Percentiles rank a stretch among this genome's conserved stretches.
These are phyloP conservation scores for Mionectes olivaceus DNA, from an alignment of 2,797 vertebrate genomes.

Conservation along the genomic window DNA sequence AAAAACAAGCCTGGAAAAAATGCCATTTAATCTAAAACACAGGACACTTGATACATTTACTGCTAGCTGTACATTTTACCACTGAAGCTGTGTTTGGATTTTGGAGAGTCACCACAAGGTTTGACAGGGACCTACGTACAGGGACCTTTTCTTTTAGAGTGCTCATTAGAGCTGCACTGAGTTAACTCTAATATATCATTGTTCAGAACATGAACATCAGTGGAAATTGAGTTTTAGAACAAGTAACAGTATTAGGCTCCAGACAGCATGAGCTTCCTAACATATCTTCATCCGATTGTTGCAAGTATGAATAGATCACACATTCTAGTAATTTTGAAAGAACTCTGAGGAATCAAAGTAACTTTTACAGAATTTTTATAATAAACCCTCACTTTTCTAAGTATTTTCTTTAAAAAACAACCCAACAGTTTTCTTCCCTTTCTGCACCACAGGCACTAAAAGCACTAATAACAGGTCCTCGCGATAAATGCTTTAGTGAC, in stretches of 20 bases:
- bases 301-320: background rate
- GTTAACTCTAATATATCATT: background rate
- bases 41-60: background rate
- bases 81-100: background rate
- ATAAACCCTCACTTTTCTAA: background rate
- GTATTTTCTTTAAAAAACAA: background rate
- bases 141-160: background rate
- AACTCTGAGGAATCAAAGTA: background rate
- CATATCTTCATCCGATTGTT: background rate
- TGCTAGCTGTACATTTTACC: background rate
- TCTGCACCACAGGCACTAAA: background rate
- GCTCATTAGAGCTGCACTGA: background rate
- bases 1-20: background rate
- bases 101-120: background rate
- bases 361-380: background rate
- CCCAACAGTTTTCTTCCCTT: background rate
- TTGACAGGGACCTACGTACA: background rate
- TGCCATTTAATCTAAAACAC: background rate
- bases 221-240: background rate
- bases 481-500: background rate
- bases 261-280: background rate
- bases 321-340: background rate
- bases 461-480: background rate
- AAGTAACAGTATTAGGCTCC: background rate
- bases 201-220: background rate